These are phyloP conservation scores for Drosophila setifemur DNA, from an alignment of 1,140 invertebrate genomes.

Conservation along the genomic window DNA sequence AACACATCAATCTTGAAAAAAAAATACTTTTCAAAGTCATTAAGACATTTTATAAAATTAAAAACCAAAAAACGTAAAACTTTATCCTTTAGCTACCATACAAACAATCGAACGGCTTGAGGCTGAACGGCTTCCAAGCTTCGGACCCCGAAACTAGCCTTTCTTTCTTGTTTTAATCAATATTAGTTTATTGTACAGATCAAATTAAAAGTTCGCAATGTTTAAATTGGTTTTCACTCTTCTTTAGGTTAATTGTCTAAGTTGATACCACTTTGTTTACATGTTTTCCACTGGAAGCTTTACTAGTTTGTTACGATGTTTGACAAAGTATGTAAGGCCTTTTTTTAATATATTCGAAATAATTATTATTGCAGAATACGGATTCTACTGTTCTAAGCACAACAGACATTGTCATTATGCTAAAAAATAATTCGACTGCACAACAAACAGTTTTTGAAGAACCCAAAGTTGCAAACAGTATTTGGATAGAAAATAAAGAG, in stretches of 20 bases:
- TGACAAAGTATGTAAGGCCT: not conserved
- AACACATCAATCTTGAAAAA: no score
- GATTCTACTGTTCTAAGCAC: slow-evolving; percentile 46
- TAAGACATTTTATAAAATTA: no score
- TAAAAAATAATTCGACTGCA: slow-evolving; percentile 45
- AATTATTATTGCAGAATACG: slow-evolving; percentile 26
- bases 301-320: slow-evolving; percentile 10
- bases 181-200: no score
- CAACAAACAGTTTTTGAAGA: slow-evolving; percentile 6
- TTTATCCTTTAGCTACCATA: no score
- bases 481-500: slow-evolving; percentile 25
- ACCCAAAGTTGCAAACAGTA: slow-evolving; percentile 11
- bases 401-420: slow-evolving; percentile 59
- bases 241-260: not conserved
- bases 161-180: no score
- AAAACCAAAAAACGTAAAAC: no score
- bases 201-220: no score
- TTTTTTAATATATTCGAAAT: not conserved
- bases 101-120: no score
- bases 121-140: no score
- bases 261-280: slow-evolving; percentile 19
- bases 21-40: no score
- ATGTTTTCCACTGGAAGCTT: not conserved
- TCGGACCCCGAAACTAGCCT: no score
- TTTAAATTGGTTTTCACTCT: not conserved